Percentiles rank a stretch among this genome's conserved stretches.
Conservation (phyloP, 2,113 vertebrate genomes). For the Phaetusa simplex region DNA sequence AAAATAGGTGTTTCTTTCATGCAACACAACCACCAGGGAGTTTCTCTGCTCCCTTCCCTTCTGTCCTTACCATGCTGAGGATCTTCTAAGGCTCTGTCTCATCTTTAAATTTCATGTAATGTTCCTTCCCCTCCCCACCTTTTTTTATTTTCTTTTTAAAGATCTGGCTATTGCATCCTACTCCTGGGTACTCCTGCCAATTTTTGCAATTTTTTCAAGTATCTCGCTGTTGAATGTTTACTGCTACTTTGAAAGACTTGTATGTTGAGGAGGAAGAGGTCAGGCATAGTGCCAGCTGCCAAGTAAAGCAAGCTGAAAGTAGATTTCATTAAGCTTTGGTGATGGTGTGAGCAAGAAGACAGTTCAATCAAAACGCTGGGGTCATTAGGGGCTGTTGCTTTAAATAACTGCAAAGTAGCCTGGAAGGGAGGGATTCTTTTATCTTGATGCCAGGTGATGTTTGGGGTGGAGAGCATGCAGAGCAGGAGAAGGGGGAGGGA, state of each 20-base stretch:
- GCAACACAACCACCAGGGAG: no score
- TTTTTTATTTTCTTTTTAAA: neutral
- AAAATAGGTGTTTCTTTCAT: neutral
- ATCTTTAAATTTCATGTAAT: neutral
- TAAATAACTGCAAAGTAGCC: neutral
- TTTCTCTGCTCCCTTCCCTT: neutral
- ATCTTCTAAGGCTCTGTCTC: neutral
- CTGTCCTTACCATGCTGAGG: neutral
- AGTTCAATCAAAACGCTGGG: neutral
- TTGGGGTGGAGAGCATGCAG: neutral
- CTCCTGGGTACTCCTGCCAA: neutral
- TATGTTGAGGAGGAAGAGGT: neutral
- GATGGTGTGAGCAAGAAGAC: neutral
- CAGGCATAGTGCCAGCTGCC: neutral
- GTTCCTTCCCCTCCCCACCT: rapidly evolving
- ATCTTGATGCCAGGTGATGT: neutral
- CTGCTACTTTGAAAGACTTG: neutral
- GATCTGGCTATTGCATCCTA: neutral
- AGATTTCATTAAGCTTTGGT: neutral
- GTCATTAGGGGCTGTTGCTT: neutral
- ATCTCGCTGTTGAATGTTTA: neutral
- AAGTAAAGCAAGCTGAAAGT: neutral
- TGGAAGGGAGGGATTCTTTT: neutral
- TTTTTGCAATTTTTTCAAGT: neutral
- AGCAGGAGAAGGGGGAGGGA: neutral